Conservation (phyloP, 2,113 vertebrate genomes). For the Bos indicus region DNA sequence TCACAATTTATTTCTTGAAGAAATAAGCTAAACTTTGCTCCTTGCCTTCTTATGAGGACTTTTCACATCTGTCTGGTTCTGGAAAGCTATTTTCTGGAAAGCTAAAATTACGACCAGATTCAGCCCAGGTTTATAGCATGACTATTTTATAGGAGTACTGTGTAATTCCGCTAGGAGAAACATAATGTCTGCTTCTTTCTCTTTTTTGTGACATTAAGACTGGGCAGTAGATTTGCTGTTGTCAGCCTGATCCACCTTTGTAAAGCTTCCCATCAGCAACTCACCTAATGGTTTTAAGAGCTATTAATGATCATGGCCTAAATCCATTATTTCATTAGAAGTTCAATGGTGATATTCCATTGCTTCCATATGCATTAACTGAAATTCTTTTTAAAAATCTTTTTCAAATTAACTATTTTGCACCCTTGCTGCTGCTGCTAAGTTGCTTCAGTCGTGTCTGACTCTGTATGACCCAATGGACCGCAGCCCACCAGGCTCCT, state of each 20-base stretch:
- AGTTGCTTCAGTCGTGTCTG: too few species aligned
- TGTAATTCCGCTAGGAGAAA: neutral
- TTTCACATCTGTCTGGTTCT: neutral
- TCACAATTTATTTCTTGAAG: neutral
- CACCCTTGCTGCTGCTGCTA: neutral
- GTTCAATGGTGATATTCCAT: neutral
- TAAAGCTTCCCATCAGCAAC: neutral
- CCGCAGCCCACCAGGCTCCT: too few species aligned
- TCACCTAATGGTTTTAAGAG: constrained; percentile 29
- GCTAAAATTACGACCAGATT: neutral
- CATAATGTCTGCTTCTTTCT: neutral
- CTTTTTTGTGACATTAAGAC: neutral
- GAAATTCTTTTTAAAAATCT: constrained; percentile 16
- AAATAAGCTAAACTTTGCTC: neutral
- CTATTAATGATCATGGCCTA: neutral
- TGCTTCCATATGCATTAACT: neutral
- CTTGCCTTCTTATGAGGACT: neutral
- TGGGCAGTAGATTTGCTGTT: neutral
- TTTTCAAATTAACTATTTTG: constrained; percentile 13
- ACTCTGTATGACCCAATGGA: too few species aligned
- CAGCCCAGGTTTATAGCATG: neutral
- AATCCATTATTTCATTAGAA: constrained; percentile 23
- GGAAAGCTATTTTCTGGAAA: neutral
- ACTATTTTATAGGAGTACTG: neutral
- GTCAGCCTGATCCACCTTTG: neutral